These are phyloP conservation scores for Molossus molossus DNA, from an alignment of 2,797 vertebrate genomes.

Conservation along the genomic window DNA sequence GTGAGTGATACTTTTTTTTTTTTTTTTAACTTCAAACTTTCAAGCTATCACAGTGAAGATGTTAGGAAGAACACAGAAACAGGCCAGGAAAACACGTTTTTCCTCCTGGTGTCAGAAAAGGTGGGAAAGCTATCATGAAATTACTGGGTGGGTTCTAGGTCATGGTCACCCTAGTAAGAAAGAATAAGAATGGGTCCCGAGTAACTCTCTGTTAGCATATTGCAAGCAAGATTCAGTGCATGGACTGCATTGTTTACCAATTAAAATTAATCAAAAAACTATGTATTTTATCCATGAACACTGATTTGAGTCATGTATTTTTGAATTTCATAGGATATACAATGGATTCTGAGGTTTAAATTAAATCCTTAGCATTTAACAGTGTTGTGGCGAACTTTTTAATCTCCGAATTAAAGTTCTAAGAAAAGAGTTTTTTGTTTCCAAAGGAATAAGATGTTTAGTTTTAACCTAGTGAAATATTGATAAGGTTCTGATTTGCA, in stretches of 20 bases:
- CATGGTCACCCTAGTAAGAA: slow-evolving; percentile 63
- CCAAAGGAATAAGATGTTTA: slow-evolving; percentile 83
- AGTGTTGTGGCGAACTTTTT: slow-evolving; percentile 46
- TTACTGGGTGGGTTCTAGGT: slow-evolving; percentile 84
- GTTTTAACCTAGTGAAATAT: slow-evolving; percentile 93
- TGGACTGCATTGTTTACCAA: slow-evolving; percentile 7
- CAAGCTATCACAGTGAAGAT: slow-evolving; percentile 73
- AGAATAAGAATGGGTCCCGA: slow-evolving; percentile 67
- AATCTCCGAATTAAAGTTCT: slow-evolving; percentile 58
- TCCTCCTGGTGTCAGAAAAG: slow-evolving; percentile 80
- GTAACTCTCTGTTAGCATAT: slow-evolving; percentile 61
- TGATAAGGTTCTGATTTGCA: slow-evolving; percentile 93
- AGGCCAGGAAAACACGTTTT: slow-evolving; percentile 75
- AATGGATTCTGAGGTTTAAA: slow-evolving; percentile 8
- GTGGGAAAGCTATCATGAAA: slow-evolving; percentile 76
- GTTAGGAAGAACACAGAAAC: slow-evolving; percentile 77
- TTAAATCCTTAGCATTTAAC: slow-evolving; percentile 60
- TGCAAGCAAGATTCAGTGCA: background rate
- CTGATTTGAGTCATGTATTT: slow-evolving; percentile 24
- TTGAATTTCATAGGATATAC: slow-evolving; percentile 62
- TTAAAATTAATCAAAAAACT: slow-evolving; percentile 6
- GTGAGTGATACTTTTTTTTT: slow-evolving; percentile 73
- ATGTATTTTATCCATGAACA: background rate
- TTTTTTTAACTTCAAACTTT: slow-evolving; percentile 69
- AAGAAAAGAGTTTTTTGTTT: slow-evolving; percentile 76